Percentiles rank a stretch among this genome's conserved stretches.
Conservation (phyloP, 1,140 invertebrate genomes). For the Pantala flavescens region DNA sequence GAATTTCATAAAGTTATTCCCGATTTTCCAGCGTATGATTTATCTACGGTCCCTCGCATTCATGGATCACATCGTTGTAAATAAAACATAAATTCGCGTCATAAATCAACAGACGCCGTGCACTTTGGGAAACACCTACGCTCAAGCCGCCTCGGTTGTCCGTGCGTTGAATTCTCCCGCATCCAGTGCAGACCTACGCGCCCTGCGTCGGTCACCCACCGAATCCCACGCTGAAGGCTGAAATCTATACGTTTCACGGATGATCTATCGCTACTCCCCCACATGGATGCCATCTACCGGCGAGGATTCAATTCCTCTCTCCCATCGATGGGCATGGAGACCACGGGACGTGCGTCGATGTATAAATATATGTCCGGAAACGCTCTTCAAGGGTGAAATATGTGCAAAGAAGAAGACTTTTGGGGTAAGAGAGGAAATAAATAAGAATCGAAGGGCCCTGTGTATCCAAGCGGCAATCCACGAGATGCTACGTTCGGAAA, state of each 20-base stretch:
- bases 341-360: neutral
- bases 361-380: neutral
- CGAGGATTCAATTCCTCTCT: neutral
- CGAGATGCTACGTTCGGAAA: no score
- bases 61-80: neutral
- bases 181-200: neutral
- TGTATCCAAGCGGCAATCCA: no score
- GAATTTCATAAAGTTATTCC: neutral
- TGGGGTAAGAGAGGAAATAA: no score
- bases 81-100: neutral
- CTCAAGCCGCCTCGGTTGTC: neutral
- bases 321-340: neutral
- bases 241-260: neutral
- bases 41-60: neutral
- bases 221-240: neutral
- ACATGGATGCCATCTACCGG: neutral
- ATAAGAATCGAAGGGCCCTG: no score
- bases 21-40: neutral
- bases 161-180: neutral
- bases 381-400: neutral
- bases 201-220: neutral
- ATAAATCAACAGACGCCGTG: neutral
- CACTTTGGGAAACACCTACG: neutral
- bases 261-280: neutral
- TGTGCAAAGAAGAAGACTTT: neutral